These are phyloP conservation scores for Tragelaphus eurycerus DNA, from an alignment of 2,797 vertebrate genomes.

Conservation along the genomic window DNA sequence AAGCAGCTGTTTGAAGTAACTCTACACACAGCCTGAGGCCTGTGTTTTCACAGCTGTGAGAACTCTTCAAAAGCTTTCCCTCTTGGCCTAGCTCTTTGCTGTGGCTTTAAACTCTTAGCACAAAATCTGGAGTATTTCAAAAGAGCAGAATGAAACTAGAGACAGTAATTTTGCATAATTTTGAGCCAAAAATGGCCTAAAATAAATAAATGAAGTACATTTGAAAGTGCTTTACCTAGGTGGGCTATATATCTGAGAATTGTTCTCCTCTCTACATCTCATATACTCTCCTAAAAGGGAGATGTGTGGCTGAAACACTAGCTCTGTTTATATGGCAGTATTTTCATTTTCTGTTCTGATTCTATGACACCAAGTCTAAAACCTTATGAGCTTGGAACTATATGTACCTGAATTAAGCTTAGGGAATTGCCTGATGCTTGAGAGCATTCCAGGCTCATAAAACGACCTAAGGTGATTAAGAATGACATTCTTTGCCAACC, in stretches of 20 bases:
- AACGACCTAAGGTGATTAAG: conserved; percentile 74
- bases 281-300: conserved; percentile 72
- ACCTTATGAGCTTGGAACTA: conserved; percentile 76
- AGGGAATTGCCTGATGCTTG: conserved; percentile 68
- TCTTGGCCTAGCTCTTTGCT: conserved; percentile 85
- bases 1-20: conserved; percentile 91
- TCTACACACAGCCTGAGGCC: conserved; percentile 86
- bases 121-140: conserved; percentile 88
- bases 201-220: conserved; percentile 90
- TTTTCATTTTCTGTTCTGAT: conserved; percentile 80
- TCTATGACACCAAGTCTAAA: conserved; percentile 69
- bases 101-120: conserved; percentile 86
- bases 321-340: conserved; percentile 77
- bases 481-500: conserved; percentile 62
- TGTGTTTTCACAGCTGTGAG: conserved; percentile 95
- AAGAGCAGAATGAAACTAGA: conserved; percentile 88
- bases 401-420: conserved; percentile 81
- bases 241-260: conserved; percentile 89
- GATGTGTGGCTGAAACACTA: conserved; percentile 67
- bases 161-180: conserved; percentile 88
- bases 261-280: conserved; percentile 71
- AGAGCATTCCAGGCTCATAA: conserved; percentile 80
- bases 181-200: conserved; percentile 87
- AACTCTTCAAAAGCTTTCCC: conserved; percentile 89
- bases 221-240: conserved; percentile 89